Evolutionary conservation across 2,113 vertebrate species (phyloP), one percentile per base, ranked within the genome.

Genomic region (Pandion haliaetus): DNA sequence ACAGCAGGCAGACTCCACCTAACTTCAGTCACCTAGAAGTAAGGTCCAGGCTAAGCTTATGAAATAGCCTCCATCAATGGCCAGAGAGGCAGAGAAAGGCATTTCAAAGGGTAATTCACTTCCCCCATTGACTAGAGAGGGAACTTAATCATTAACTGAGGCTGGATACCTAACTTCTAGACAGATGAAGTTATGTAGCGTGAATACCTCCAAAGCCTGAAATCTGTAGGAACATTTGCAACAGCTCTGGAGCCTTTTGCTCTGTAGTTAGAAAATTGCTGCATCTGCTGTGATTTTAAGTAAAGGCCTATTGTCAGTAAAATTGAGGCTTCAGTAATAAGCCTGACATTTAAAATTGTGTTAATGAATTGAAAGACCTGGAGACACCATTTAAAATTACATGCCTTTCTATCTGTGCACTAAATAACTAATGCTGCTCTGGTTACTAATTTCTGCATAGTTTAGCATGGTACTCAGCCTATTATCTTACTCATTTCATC

Each of bases 291-390:
- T 77, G 71, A 77, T 88, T 96, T 96, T 82, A 85, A 82, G 40
- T 79, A 73, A 90, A 92, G 38, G 38, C 58, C 67, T 92, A 62
- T 88, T 86, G 55, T 90, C 63, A 59, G 45, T 74, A 82, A 95
- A 95, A 96, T 18, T 83, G 88, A 81, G 84, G 44, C 42, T 88
- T 88, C 47, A 50, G n/a, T 95, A 93, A 90, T 62, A 90, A 82
- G 59, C 67, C 71, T 92, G 96, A 70, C 79, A 86, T 87, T 96
- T 96, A 88, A 91, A 93, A 83, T 85, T 83, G 49, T 88, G 38
- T 90, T 90, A 86, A 91, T 85, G 70, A 94, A 92, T 80, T 66
- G 72, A 74, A 88, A 90, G 85, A 81, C 50, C 45, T 81, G n/a
- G 67, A 81, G 71, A 94, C n/a, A 77, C 50, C 74, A 62, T 88